A percentile compares a stretch with the other conserved stretches of the same genome.
These are phyloP conservation scores for Physocephala rufipes DNA, from an alignment of 2,888 invertebrate genomes.

Conservation along the genomic window DNA sequence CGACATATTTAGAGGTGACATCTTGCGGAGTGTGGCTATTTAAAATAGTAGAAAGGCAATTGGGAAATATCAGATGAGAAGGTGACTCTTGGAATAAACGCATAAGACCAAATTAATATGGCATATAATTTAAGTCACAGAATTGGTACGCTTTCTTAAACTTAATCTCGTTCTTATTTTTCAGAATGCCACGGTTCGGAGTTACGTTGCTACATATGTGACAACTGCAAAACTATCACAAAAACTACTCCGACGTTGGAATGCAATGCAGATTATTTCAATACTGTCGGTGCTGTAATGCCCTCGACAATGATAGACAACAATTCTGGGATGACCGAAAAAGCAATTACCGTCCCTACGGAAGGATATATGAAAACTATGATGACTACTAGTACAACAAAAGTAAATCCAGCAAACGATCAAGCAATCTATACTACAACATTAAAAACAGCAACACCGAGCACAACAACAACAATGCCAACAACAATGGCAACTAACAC, in stretches of 20 bases:
- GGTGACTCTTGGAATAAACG: too few relatives aligned
- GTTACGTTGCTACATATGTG: conserved; percentile 60
- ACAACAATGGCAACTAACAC: conserved; percentile 10
- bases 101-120: too few relatives aligned
- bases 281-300: conserved; percentile 43
- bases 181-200: conserved; percentile 46
- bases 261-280: conserved; percentile 56
- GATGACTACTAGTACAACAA: conserved; percentile 31
- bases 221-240: conserved; percentile 52
- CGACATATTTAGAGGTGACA: too few relatives aligned
- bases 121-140: too few relatives aligned
- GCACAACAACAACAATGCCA: conserved; percentile 26
- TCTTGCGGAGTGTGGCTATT: too few relatives aligned
- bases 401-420: conserved; percentile 41
- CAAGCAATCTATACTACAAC: conserved; percentile 43
- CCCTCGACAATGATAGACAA: conserved; percentile 50
- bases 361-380: conserved; percentile 7
- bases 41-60: too few relatives aligned
- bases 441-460: conserved; percentile 38
- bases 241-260: conserved; percentile 49
- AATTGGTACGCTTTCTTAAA: too few relatives aligned
- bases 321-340: conserved; percentile 13
- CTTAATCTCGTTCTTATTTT: not conserved
- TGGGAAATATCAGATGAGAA: too few relatives aligned
- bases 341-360: not conserved